A percentile compares a stretch with the other conserved stretches of the same genome.
Conservation (phyloP, 2,797 vertebrate genomes). For the Dicrostonyx torquatus region DNA sequence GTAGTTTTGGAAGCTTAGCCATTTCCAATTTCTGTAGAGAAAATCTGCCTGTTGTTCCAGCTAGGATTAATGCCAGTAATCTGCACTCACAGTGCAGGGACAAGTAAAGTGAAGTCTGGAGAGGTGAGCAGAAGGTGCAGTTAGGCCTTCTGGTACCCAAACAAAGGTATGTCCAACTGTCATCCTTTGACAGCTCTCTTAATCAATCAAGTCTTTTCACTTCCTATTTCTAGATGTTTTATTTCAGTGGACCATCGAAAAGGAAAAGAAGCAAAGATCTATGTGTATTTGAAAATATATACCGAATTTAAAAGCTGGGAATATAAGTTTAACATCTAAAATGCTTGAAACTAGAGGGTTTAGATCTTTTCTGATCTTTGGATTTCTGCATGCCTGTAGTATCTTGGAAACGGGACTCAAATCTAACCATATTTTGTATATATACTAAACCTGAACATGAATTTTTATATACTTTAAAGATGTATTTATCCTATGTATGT, state of each 20-base stretch:
- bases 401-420: background rate
- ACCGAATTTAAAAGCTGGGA: conserved; percentile 29
- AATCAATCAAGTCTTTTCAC: background rate
- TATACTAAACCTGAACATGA: background rate
- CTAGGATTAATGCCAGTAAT: background rate
- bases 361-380: background rate
- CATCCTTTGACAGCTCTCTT: conserved; percentile 1
- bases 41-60: background rate
- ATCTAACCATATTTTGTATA: background rate
- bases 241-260: conserved; percentile 47
- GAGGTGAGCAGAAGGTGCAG: background rate
- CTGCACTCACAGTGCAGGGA: background rate
- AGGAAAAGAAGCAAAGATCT: conserved; percentile 24
- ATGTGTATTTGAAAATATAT: background rate
- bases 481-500: background rate
- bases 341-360: background rate
- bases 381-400: background rate
- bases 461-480: background rate
- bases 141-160: background rate
- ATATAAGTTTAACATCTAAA: background rate
- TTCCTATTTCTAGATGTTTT: conserved; percentile 49
- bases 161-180: conserved; percentile 15
- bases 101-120: background rate
- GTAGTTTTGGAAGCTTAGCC: conserved; percentile 7
- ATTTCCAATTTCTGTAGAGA: conserved; percentile 16